Conservation (phyloP, 2,888 invertebrate species). For the Brachyptera putata region DNA sequence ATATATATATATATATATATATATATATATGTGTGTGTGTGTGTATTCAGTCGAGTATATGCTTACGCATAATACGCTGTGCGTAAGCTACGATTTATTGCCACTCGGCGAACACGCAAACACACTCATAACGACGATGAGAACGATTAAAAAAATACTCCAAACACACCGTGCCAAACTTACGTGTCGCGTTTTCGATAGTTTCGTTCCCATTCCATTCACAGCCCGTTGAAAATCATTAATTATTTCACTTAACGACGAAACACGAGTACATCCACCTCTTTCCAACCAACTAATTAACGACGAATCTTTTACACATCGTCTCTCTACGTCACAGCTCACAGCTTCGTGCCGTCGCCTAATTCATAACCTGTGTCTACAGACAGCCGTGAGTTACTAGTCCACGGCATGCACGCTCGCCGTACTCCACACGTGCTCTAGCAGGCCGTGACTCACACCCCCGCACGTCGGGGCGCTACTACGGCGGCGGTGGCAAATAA, state of each 20-base stretch:
- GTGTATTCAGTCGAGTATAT: neutral
- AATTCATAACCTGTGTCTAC: neutral
- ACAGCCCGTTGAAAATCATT: neutral
- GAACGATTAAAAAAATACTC: neutral
- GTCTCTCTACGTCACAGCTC: neutral
- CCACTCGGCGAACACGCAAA: neutral
- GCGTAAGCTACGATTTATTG: neutral
- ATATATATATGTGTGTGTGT: too few relatives aligned
- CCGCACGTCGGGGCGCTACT: neutral
- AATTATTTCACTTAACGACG: neutral
- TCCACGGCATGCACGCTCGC: neutral
- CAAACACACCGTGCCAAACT: neutral
- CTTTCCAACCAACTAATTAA: neutral
- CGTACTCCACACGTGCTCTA: neutral
- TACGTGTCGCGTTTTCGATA: neutral
- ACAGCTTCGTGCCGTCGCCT: neutral
- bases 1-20: too few relatives aligned
- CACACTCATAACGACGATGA: neutral
- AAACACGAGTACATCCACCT: neutral
- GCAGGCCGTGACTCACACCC: constrained; percentile 1
- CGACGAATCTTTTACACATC: neutral
- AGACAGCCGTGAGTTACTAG: neutral
- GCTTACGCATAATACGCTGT: neutral
- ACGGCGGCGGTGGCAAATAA: neutral
- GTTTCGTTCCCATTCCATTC: neutral